Conservation (phyloP, 2,888 invertebrate species). For the Cancer borealis region DNA sequence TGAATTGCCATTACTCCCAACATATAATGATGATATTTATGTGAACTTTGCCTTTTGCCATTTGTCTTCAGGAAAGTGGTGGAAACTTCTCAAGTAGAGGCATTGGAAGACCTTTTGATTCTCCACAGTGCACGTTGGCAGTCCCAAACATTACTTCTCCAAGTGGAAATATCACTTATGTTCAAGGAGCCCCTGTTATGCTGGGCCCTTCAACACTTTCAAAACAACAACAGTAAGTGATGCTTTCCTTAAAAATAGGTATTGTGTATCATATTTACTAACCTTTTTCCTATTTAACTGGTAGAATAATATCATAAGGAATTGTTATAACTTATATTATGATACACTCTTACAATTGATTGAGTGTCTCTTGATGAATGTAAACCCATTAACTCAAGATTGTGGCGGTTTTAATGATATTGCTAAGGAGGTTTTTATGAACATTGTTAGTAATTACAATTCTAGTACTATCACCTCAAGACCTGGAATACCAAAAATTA, state of each 20-base stretch:
- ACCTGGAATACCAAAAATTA: too few relatives aligned
- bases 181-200: conserved; percentile 44
- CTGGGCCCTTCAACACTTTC: conserved; percentile 61
- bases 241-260: not conserved
- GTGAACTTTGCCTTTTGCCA: not conserved
- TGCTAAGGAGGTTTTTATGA: too few relatives aligned
- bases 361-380: not conserved
- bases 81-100: conserved; percentile 57
- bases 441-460: too few relatives aligned
- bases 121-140: conserved; percentile 52
- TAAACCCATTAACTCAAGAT: not conserved
- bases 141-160: conserved; percentile 66
- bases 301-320: not conserved
- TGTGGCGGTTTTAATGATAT: not conserved
- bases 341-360: not conserved
- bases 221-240: conserved; percentile 51
- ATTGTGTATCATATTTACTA: not conserved
- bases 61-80: conserved; percentile 59
- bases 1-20: not conserved
- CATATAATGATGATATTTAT: not conserved
- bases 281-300: not conserved
- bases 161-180: conserved; percentile 54
- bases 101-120: conserved; percentile 56
- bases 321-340: not conserved
- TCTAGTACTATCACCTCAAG: too few relatives aligned